Percentiles rank a stretch among this genome's conserved stretches.
These are phyloP conservation scores for Oophaga sylvatica DNA, from an alignment of 2,797 vertebrate genomes.

Conservation along the genomic window DNA sequence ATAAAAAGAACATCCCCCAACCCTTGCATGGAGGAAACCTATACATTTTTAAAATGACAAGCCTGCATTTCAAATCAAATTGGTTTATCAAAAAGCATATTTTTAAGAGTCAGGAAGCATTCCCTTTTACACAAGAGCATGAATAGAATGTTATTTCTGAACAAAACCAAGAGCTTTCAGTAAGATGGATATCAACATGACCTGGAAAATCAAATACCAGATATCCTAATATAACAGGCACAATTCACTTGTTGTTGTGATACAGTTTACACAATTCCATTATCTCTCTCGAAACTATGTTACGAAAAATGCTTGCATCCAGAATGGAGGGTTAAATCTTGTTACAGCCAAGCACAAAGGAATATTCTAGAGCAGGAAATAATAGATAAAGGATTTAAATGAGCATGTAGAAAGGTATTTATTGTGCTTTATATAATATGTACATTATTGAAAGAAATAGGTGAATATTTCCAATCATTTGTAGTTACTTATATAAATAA, in stretches of 20 bases:
- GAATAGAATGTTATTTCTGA: background rate
- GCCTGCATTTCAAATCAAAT: background rate
- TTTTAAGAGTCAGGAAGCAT: background rate
- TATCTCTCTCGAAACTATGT: background rate
- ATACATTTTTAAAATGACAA: background rate
- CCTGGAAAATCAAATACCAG: conserved; percentile 8
- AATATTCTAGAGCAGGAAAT: background rate
- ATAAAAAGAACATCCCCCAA: background rate
- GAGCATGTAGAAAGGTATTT: background rate
- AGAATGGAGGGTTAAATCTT: background rate
- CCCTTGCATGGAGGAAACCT: background rate
- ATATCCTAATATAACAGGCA: background rate
- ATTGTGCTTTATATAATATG: no score
- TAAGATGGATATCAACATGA: background rate
- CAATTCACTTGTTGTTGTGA: background rate
- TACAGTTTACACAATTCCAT: background rate
- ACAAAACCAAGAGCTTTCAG: background rate
- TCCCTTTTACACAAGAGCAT: background rate
- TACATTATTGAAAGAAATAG: no score
- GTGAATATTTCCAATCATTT: no score
- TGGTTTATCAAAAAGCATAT: background rate
- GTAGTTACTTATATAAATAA: no score
- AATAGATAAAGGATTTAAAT: background rate
- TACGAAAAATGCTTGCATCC: background rate
- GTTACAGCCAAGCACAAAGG: background rate